Evolutionary conservation across 2,888 invertebrate genomes (phyloP), one percentile per base, ranked within the genome.

Genomic region (Ophion ventricosus): DNA sequence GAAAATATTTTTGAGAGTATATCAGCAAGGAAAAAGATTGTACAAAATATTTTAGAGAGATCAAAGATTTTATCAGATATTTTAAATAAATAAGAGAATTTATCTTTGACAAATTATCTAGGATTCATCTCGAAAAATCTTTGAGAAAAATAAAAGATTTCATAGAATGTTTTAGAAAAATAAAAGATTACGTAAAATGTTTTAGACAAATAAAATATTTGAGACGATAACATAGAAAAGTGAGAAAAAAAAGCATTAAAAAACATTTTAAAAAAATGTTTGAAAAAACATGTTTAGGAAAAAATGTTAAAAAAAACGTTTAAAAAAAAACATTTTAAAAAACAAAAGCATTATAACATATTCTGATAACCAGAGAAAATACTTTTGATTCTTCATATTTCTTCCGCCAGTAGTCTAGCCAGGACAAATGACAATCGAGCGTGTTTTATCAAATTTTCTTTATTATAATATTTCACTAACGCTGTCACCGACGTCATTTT

Each of bases 401-500:
- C 5, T 23, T 17, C 14, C 17, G 49, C 14, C 49, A 49, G 17
- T 49, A 17, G 17, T 49, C 49, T 14, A 49, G 7, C 35, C 8
- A 35, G 35, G 35, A 8, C 35, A 35, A 35, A 14, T 49, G 17
- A 14, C 4, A 17, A 49, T 2, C 49, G 49, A 14, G 49, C 49
- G 17, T 49, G 49, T 49, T 49, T 49, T 49, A 49, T 49, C 49
- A 49, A 49, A 49, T 64, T 20, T 20, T 74, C 64, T 59, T 84
- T 76, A 77, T 80, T 82, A 80, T 49, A 67, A 67, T 76, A 80
- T 83, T 84, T 69, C 56, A 82, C 67, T 82, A 74, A 82, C 79
- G 80, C 57, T 79, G 59, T 82, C 77, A 61, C 66, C 84, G 67
- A 80, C 56, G 78, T 79, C 73, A 72, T 79, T 79, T 79, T 79